Base-by-base conservation (phyloP, 2,797 vertebrate genomes). In the Australoheros facetus region DNA sequence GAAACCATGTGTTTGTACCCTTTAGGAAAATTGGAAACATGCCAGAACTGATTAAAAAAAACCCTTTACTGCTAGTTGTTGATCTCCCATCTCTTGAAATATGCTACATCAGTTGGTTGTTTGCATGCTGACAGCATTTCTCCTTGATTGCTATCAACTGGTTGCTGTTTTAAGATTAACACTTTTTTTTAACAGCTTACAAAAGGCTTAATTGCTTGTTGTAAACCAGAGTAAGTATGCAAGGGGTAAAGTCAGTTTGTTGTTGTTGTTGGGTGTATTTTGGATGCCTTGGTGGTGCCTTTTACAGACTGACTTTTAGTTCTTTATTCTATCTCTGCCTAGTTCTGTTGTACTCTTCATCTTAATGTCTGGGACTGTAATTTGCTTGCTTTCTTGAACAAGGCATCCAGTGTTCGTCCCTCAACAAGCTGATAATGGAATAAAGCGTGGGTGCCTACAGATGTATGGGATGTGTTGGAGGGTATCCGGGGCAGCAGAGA, bases 381-480 rank as follows among this genome's bases (percentile, higher is more conserved):
- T 92, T 88, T 90, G 79, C 58, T 39, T 72, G 71, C 59, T 75
- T 84, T 78, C 60, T 83, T 2, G 16, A 89, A 95, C 94, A 95
- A 95, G 87, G 92, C 83, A 0, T 26, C 85, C 86, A 90, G 89
- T 96, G 94, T 95, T 83, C 69, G 30, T 85, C 77, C 48, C 34
- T 14, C 53, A 80, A 73, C 56, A 57, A 54, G 79, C 80, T 76
- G 70, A 81, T 74, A 81, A 76, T 34, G 57, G 73, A 78, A 82
- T 73, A 90, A 88, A 85, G 74, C 2, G 57, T 90, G 85, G 88
- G 87, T 45, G 69, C 78, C 72, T 73, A 77, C 81, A 89, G 89
- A 95, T 92, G 82, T 90, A 92, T 87, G 86, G 83, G 81, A 85
- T 78, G 32, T 73, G 77, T 79, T 23, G 69, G 81, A 79, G 83